phyloP scores from a whole-genome alignment of 2,888 invertebrate genomes.

The Aphodius sticticus region DNA sequence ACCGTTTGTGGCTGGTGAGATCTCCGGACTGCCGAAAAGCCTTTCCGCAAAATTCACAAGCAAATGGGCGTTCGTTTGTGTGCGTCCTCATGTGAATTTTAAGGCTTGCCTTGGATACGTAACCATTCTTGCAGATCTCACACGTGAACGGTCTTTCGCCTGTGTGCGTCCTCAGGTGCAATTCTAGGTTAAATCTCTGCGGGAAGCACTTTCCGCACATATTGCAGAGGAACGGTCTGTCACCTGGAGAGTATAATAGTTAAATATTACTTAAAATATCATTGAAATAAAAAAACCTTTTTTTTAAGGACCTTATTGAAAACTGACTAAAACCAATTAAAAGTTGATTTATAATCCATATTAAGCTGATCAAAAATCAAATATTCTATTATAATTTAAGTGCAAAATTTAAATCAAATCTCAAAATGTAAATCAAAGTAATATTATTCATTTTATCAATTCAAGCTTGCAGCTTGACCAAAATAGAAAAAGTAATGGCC shows the following conservation, averaged over 20 bases:
- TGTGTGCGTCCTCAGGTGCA: constrained; percentile 60
- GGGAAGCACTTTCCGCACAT: constrained; percentile 60
- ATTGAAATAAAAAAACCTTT: background rate
- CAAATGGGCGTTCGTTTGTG: constrained; percentile 60
- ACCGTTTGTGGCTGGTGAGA: constrained; percentile 59
- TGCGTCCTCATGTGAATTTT: constrained; percentile 62
- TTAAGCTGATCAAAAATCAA: no score
- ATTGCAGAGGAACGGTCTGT: constrained; percentile 59
- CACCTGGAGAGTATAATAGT: constrained; percentile 40
- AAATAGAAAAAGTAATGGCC: no score
- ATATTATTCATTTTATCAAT: no score
- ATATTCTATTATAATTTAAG: no score
- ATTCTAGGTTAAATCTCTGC: constrained; percentile 59
- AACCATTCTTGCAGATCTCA: constrained; percentile 60
- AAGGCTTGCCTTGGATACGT: constrained; percentile 60
- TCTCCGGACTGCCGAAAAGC: constrained; percentile 61
- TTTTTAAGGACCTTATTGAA: no score
- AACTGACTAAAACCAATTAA: no score
- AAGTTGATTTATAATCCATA: no score
- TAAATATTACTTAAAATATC: background rate
- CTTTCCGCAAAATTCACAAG: constrained; percentile 60
- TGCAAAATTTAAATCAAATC: no score
- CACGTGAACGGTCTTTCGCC: constrained; percentile 60
- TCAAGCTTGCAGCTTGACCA: no score
- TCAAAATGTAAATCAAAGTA: no score